phyloP scores from a whole-genome alignment of 1,140 invertebrate genomes.

The Aphidius gifuensis region DNA sequence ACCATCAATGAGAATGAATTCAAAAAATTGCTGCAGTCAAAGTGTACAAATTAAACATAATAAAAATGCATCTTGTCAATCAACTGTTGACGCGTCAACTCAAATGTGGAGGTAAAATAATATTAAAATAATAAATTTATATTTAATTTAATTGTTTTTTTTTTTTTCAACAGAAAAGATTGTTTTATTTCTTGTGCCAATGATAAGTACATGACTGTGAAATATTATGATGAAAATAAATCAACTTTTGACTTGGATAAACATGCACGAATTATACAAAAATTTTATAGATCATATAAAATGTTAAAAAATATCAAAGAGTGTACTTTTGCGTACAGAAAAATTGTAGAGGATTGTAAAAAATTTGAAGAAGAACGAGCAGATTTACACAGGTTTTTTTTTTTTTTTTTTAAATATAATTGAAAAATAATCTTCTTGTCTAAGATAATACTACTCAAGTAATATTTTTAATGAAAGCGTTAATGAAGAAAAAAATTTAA shows the following conservation, averaged over 20 bases:
- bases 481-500: conserved; percentile 6
- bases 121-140: conserved; percentile 16
- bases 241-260: conserved; percentile 56
- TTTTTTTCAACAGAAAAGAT: conserved; percentile 41
- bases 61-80: conserved; percentile 47
- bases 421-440: no score
- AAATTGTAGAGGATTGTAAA: conserved; percentile 43
- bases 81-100: conserved; percentile 34
- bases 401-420: neutral
- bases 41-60: conserved; percentile 61
- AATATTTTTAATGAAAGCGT: neutral
- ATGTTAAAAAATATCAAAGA: conserved; percentile 36
- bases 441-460: no score
- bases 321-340: conserved; percentile 39
- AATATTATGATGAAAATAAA: conserved; percentile 58
- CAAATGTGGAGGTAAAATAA: conserved; percentile 47
- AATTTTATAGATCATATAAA: conserved; percentile 55
- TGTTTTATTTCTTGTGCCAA: conserved; percentile 58
- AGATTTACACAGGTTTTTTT: conserved; percentile 34
- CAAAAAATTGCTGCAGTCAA: conserved; percentile 52
- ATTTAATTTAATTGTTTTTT: conserved; percentile 4
- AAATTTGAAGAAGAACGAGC: conserved; percentile 45
- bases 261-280: conserved; percentile 61
- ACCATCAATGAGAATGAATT: conserved; percentile 51
- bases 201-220: conserved; percentile 58